phyloP scores from a whole-genome alignment of 2,113 vertebrate genomes.

The Macrotus californicus region DNA sequence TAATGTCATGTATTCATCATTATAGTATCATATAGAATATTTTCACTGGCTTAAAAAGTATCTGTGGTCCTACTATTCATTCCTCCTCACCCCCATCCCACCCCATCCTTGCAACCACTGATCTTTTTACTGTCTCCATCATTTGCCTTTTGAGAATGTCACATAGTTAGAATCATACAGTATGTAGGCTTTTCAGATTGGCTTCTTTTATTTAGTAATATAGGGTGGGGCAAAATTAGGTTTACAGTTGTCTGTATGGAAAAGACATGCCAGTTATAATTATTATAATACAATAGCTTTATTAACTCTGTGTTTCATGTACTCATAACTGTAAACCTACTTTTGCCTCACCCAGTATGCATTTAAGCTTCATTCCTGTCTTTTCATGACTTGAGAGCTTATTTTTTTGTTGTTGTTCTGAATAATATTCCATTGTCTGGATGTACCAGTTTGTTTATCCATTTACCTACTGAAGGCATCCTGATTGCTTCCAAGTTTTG shows the following conservation, averaged over 20 bases:
- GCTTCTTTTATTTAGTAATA: not conserved
- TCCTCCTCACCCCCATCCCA: not conserved
- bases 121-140: not conserved
- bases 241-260: not conserved
- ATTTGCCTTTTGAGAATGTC: not conserved
- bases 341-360: not conserved
- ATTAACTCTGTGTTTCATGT: not conserved
- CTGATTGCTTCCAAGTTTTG: not conserved
- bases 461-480: not conserved
- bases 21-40: not conserved
- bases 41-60: not conserved
- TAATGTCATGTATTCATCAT: not conserved
- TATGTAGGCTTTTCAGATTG: not conserved
- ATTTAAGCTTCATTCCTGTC: not conserved
- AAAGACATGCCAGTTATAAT: not conserved
- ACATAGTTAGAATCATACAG: not conserved
- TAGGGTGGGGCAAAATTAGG: not conserved
- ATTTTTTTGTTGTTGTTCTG: not conserved
- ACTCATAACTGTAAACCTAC: not conserved
- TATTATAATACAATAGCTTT: not conserved
- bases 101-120: not conserved
- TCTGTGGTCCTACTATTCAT: not conserved
- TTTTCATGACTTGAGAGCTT: not conserved
- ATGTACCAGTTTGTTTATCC: not conserved
- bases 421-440: not conserved